Percentiles rank a stretch among this genome's conserved stretches.
Conservation (phyloP, 2,113 vertebrate species). For the Scomber japonicus region DNA sequence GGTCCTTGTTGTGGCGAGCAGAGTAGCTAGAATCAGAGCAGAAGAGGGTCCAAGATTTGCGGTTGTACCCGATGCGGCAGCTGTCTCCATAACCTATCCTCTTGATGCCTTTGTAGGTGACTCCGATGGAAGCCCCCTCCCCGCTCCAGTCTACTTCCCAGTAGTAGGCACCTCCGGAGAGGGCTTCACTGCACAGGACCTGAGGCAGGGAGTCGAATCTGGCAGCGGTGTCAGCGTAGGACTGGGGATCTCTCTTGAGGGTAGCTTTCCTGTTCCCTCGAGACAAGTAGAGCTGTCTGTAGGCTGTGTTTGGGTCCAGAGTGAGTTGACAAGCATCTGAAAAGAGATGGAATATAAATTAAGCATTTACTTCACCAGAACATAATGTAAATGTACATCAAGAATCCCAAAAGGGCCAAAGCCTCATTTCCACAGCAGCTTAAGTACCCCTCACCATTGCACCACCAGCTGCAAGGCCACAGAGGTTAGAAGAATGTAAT, state of each 20-base stretch:
- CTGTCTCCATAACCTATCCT: conserved; percentile 85
- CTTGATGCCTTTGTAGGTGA: conserved; percentile 88
- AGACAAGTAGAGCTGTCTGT: conserved; percentile 85
- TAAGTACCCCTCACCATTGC: conserved; percentile 37
- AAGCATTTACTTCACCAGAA: conserved; percentile 6
- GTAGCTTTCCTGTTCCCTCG: conserved; percentile 84
- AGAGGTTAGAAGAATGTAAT: conserved; percentile 32
- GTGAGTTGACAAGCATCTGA: conserved; percentile 84
- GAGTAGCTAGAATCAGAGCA: conserved; percentile 89
- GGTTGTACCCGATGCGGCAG: conserved; percentile 88
- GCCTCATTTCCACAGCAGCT: conserved; percentile 11
- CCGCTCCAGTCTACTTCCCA: conserved; percentile 89
- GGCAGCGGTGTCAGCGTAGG: conserved; percentile 74
- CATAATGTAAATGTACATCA: conserved; percentile 24
- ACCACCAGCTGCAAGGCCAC: conserved; percentile 16
- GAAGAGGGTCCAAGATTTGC: conserved; percentile 89
- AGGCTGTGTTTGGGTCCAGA: conserved; percentile 85
- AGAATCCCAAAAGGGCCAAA: conserved; percentile 21
- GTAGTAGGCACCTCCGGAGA: conserved; percentile 86
- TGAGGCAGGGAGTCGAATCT: conserved; percentile 87
- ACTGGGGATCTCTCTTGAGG: conserved; percentile 84
- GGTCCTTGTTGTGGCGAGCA: conserved; percentile 88
- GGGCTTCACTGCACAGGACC: conserved; percentile 85
- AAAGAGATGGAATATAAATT: not conserved
- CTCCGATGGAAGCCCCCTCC: conserved; percentile 84